Conservation (phyloP, 2,113 vertebrate genomes). For the Thryonomys swinderianus region DNA sequence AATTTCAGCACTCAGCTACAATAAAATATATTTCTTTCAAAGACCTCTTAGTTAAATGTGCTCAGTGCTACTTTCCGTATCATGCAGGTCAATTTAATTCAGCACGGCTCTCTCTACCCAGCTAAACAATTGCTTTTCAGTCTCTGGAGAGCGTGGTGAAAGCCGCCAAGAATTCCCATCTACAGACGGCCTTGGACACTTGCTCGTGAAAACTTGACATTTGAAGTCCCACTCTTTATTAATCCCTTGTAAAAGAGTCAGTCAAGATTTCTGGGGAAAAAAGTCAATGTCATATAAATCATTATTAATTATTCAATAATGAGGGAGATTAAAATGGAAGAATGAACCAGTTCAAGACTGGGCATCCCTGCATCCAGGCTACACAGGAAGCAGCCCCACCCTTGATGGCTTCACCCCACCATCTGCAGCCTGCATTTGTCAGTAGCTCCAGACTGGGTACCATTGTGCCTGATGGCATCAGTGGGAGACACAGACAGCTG, state of each 20-base stretch:
- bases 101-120: slow-evolving; percentile 83
- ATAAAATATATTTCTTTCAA: slow-evolving; percentile 87
- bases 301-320: slow-evolving; percentile 77
- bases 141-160: slow-evolving; percentile 81
- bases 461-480: not conserved
- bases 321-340: slow-evolving; percentile 38
- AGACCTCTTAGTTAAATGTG: slow-evolving; percentile 87
- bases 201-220: slow-evolving; percentile 85
- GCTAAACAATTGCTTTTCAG: slow-evolving; percentile 88
- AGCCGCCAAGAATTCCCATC: slow-evolving; percentile 83
- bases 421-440: not conserved
- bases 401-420: not conserved
- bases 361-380: not conserved
- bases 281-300: slow-evolving; percentile 82
- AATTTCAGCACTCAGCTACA: slow-evolving; percentile 84
- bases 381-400: not conserved
- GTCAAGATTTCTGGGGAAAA: slow-evolving; percentile 78
- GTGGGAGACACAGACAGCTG: not conserved
- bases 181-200: slow-evolving; percentile 85
- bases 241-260: slow-evolving; percentile 81
- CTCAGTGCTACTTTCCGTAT: slow-evolving; percentile 80
- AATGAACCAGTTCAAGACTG: not conserved
- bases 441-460: too few relatives aligned
- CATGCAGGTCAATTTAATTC: slow-evolving; percentile 87
- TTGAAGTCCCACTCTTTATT: slow-evolving; percentile 85